Conservation (phyloP, 2,797 vertebrate species). For the Botia almorhae region DNA sequence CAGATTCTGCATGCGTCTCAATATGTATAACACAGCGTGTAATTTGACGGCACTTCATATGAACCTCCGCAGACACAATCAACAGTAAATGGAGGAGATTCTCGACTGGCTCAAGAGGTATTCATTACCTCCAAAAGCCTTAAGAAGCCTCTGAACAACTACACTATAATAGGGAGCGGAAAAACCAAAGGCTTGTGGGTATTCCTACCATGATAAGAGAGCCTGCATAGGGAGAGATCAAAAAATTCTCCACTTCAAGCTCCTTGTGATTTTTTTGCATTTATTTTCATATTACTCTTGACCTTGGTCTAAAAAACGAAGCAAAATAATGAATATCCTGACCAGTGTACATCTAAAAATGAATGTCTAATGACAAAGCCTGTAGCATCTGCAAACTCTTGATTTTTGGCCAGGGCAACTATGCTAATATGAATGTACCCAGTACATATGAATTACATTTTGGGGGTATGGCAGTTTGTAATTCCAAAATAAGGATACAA, state of each 20-base stretch:
- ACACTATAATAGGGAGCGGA: slow-evolving; percentile 60
- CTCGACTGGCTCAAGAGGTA: slow-evolving; percentile 60
- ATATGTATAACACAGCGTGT: slow-evolving; percentile 58
- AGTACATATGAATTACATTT: neutral
- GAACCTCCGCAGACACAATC: slow-evolving; percentile 56
- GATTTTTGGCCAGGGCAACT: slow-evolving; percentile 1
- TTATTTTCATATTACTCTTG: slow-evolving; percentile 61
- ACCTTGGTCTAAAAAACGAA: slow-evolving; percentile 53
- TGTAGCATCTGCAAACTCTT: slow-evolving; percentile 32
- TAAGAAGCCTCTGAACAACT: slow-evolving; percentile 61
- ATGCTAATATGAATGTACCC: slow-evolving; percentile 5
- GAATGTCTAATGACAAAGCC: slow-evolving; percentile 38
- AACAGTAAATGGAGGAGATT: slow-evolving; percentile 58
- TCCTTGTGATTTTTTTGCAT: slow-evolving; percentile 50
- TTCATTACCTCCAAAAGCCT: slow-evolving; percentile 66
- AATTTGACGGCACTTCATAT: slow-evolving; percentile 61
- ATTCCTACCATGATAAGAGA: slow-evolving; percentile 58
- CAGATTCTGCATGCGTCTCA: slow-evolving; percentile 31
- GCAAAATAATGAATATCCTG: slow-evolving; percentile 54
- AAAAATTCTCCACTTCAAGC: slow-evolving; percentile 55
- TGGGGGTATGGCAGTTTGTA: neutral
- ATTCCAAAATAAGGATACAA: neutral
- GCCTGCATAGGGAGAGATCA: slow-evolving; percentile 61
- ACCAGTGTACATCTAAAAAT: slow-evolving; percentile 54
- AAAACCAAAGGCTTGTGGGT: slow-evolving; percentile 55